phyloP scores from a whole-genome alignment of 2,113 vertebrate genomes.

The Pungitius pungitius region DNA sequence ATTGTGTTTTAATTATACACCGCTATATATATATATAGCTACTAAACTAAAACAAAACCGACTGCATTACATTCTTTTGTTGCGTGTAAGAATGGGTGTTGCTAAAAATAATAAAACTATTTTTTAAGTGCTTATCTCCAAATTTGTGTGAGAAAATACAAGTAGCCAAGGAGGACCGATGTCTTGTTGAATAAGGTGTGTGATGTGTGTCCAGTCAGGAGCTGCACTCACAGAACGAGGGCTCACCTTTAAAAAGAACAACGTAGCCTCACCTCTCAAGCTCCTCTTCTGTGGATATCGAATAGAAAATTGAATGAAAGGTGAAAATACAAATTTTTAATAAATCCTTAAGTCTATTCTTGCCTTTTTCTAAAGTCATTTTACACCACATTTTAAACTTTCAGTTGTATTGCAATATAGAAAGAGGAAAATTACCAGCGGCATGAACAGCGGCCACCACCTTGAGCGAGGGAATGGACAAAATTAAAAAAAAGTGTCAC shows the following conservation, averaged over 20 bases:
- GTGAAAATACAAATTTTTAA: not conserved
- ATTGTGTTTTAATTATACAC: constrained; percentile 43
- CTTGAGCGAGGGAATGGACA: not conserved
- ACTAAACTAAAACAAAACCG: not conserved
- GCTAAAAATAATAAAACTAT: not conserved
- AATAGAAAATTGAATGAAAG: not conserved
- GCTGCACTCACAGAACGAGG: not conserved
- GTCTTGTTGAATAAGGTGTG: not conserved
- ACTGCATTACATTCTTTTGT: not conserved
- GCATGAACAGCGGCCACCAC: not conserved
- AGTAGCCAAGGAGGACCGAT: not conserved
- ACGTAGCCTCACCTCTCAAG: no score
- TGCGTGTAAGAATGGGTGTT: not conserved
- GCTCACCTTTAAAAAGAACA: not conserved
- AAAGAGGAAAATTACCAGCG: not conserved
- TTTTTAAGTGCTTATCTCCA: no score
- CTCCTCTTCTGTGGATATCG: no score
- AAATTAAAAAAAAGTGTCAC: not conserved
- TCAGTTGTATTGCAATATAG: not conserved
- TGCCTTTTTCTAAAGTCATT: not conserved
- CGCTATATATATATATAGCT: not conserved
- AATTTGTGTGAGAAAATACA: not conserved
- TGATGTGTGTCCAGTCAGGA: not conserved
- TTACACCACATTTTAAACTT: not conserved
- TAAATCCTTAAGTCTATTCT: not conserved